A percentile compares a stretch with the other conserved stretches of the same genome.
Conservation (phyloP, 2,797 vertebrate species). For the Crenichthys baileyi region DNA sequence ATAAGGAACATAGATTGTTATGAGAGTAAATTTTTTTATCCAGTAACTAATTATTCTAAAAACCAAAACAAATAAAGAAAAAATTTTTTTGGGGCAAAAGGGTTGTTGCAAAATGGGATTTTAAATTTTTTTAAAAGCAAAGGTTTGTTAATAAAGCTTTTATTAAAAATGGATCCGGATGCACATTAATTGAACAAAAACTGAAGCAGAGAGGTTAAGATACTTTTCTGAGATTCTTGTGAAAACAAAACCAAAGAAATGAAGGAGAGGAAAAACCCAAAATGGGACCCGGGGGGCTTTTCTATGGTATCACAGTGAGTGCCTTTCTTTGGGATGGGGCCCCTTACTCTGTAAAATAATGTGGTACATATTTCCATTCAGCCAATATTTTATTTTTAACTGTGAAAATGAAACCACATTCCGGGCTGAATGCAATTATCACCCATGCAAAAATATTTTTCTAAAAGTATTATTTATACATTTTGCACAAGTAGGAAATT, state of each 20-base stretch:
- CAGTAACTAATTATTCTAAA: not conserved
- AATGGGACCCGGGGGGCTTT: too few species aligned
- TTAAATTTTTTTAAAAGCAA: too few species aligned
- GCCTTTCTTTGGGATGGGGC: too few species aligned
- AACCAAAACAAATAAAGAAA: not conserved
- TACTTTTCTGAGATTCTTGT: conserved; percentile 16
- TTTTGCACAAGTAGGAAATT: conserved; percentile 10
- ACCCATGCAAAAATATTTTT: conserved; percentile 17
- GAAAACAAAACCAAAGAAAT: conserved; percentile 19
- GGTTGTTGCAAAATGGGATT: too few species aligned
- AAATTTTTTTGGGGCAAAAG: too few species aligned
- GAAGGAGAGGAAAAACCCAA: conserved; percentile 10
- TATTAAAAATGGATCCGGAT: not conserved
- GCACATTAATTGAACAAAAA: not conserved
- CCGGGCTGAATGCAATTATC: conserved; percentile 44
- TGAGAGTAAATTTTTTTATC: too few species aligned
- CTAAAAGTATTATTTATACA: conserved; percentile 32
- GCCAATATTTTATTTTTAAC: conserved; percentile 69
- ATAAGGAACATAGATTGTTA: too few species aligned
- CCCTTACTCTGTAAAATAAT: conserved; percentile 61
- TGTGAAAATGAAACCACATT: conserved; percentile 52
- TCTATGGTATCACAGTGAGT: conserved; percentile 65
- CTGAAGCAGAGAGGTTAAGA: not conserved
- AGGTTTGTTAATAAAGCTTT: not conserved
- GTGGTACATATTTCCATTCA: conserved; percentile 48